phyloP scores from a whole-genome alignment of 1,140 invertebrate species.

The Hypsibius dujardini region DNA sequence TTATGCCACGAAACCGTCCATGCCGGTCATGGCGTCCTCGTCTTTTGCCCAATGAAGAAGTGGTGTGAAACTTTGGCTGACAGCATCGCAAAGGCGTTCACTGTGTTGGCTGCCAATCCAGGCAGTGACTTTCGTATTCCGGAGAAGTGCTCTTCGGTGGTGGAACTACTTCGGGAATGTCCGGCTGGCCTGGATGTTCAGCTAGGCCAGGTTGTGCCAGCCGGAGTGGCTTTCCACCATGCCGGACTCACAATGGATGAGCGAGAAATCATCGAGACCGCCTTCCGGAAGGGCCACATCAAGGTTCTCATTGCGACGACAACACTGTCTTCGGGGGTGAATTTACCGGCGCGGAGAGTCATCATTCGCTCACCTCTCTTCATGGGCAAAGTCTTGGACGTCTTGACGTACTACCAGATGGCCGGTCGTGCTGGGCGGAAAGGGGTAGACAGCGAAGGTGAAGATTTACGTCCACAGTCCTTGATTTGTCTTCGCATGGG shows the following conservation, averaged over 20 bases:
- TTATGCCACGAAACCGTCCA: slow-evolving; percentile 73
- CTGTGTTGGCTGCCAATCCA: slow-evolving; percentile 41
- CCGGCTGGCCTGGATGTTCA: slow-evolving; percentile 64
- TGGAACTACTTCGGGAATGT: slow-evolving; percentile 62
- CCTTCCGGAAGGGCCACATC: slow-evolving; percentile 53
- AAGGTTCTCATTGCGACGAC: slow-evolving; percentile 84
- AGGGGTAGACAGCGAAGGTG: slow-evolving; percentile 50
- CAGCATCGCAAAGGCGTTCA: slow-evolving; percentile 58
- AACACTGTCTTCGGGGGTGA: slow-evolving; percentile 86
- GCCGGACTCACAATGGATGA: slow-evolving; percentile 64
- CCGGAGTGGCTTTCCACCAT: slow-evolving; percentile 89
- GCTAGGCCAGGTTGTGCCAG: slow-evolving; percentile 56
- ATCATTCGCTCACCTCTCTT: slow-evolving; percentile 68
- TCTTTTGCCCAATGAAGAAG: slow-evolving; percentile 87
- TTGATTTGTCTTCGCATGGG: neutral
- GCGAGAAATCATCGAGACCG: slow-evolving; percentile 77
- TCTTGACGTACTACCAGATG: slow-evolving; percentile 84
- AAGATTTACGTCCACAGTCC: neutral
- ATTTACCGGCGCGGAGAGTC: slow-evolving; percentile 80
- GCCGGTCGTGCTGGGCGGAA: slow-evolving; percentile 84
- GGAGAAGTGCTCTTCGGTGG: slow-evolving; percentile 48
- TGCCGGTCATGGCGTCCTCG: slow-evolving; percentile 60
- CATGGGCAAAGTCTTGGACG: slow-evolving; percentile 56
- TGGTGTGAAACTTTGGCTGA: slow-evolving; percentile 77
- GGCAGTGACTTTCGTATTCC: slow-evolving; percentile 42